Percentiles rank a stretch among this genome's conserved stretches.
Conservation (phyloP, 2,888 invertebrate species). For the Drosophila fungiperda region DNA sequence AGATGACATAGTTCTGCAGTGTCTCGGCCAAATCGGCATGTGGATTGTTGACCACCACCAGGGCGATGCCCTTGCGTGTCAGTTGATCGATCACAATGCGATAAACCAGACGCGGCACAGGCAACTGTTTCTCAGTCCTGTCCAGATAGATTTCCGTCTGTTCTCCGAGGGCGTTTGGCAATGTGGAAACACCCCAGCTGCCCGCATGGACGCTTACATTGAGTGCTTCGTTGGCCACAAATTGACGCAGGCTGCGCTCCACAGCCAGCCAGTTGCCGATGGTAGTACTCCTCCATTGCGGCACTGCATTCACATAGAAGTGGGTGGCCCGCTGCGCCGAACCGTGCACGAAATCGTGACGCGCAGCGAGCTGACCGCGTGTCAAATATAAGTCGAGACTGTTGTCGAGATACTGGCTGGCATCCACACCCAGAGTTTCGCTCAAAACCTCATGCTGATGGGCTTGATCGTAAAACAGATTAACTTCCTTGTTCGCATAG, state of each 20-base stretch:
- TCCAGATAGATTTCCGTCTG: conserved; percentile 81
- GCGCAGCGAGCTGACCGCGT: conserved; percentile 86
- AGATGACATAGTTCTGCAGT: conserved; percentile 66
- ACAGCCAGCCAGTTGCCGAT: conserved; percentile 87
- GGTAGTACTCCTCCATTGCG: conserved; percentile 87
- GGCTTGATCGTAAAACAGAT: conserved; percentile 78
- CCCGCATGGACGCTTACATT: conserved; percentile 86
- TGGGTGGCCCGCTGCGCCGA: conserved; percentile 86
- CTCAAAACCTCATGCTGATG: conserved; percentile 83
- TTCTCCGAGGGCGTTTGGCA: conserved; percentile 85
- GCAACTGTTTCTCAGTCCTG: conserved; percentile 80
- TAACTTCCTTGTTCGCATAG: conserved; percentile 80
- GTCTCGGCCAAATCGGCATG: conserved; percentile 67
- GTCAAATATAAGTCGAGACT: conserved; percentile 75
- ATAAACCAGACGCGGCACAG: conserved; percentile 86
- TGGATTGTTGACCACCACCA: conserved; percentile 84
- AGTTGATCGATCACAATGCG: conserved; percentile 86
- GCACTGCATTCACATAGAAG: conserved; percentile 86
- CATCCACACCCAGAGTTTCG: conserved; percentile 77
- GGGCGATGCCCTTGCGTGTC: conserved; percentile 67
- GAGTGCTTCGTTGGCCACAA: conserved; percentile 80
- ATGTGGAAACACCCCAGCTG: conserved; percentile 86
- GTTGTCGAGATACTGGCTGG: conserved; percentile 62
- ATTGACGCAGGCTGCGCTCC: conserved; percentile 85
- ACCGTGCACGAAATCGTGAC: conserved; percentile 86